Base-by-base conservation (phyloP, 2,113 vertebrate genomes). In the Accipiter cooperii region DNA sequence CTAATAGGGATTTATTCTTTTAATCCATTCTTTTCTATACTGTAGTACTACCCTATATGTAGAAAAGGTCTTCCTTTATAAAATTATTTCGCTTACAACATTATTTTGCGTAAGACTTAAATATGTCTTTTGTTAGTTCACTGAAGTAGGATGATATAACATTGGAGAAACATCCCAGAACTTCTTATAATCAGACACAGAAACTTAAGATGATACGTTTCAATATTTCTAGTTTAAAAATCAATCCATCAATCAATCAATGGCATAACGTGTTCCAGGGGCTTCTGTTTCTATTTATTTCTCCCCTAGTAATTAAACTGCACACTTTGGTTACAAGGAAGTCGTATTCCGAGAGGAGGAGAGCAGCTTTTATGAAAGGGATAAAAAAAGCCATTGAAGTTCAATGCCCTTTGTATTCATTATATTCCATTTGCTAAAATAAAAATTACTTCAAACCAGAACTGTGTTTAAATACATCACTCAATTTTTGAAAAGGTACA, bases 1-100 rank as follows among this genome's bases (percentile, higher is more conserved):
- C 73, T 94, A 93, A 97, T 70, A 76, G 69, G 90, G 93, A 90
- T 94, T 97, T 96, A 36, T 34, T 83, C 61, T 91, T 96, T 96
- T 96, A 97, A 95, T 89, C 61, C 93, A 15, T 95, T 93, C 52
- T 84, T 84, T 84, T 82, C 96, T 69, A 73, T 25, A 51, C 57
- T 55, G 36, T 17, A 71, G n/a, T 74, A 73, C 49, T 61, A 55
- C 7, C 6, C 13, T 13, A 4, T 12, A 57, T 7, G 26, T 7
- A 73, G 65, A 64, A 91, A 92, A 89, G 25, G 46, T 42, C 58
- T 54, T 78, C 54, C 40, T 5, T 65, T 36, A 69, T 6, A 64
- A 29, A 84, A 87, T 31, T 15, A 55, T 31, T 55, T 82, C 33
- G 20, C 61, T 60, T 38, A 68, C 3, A 52, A 8, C 13, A 29